These are phyloP conservation scores for Pluvialis apricaria DNA, from an alignment of 2,113 vertebrate species.

Conservation along the genomic window DNA sequence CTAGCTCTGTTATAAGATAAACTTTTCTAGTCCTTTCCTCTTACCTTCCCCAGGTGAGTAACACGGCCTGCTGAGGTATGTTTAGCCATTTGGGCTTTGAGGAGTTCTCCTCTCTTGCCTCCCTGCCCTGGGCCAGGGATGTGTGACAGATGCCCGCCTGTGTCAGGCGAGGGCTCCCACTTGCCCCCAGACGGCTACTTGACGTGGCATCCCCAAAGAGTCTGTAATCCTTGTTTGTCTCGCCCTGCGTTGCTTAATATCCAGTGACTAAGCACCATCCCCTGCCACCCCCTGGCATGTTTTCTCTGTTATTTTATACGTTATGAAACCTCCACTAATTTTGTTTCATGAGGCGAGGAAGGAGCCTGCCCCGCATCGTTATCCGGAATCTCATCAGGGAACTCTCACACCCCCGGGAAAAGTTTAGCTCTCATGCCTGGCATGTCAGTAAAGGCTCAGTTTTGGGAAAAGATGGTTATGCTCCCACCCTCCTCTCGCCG, in stretches of 20 bases:
- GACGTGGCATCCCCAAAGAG: background rate
- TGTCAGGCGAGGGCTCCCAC: background rate
- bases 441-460: background rate
- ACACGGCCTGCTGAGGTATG: background rate
- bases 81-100: background rate
- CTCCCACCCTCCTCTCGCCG: background rate
- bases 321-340: background rate
- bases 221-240: background rate
- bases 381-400: background rate
- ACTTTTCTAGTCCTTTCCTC: background rate
- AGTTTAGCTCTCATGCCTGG: background rate
- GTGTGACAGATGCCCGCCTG: background rate
- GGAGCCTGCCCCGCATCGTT: background rate
- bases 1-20: background rate
- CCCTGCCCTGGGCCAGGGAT: background rate
- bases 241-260: background rate
- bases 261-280: conserved; percentile 12
- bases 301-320: background rate
- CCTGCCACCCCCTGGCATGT: background rate
- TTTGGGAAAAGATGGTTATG: background rate
- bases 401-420: background rate
- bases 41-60: background rate
- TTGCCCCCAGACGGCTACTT: background rate
- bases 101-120: background rate
- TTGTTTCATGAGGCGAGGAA: background rate